Evolutionary conservation across 2,797 vertebrate species (phyloP), one percentile per base, ranked within the genome.

Genomic region (Pseudochromis fuscus): DNA sequence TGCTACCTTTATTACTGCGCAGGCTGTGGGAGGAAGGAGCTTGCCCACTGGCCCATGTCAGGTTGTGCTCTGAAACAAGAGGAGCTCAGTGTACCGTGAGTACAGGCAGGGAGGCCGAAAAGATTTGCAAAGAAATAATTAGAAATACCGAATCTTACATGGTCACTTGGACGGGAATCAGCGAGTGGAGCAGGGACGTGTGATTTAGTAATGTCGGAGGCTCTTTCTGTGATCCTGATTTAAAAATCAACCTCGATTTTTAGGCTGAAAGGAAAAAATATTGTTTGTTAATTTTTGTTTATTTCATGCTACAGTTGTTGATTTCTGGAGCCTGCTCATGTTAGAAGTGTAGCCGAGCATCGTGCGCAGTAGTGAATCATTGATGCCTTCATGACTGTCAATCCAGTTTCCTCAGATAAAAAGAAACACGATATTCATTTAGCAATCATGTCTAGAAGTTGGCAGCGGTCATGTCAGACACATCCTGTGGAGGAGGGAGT

Each of bases 31-130:
- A 77, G 81, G 86, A 80, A 58, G 79, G 63, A 73, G 67, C 60
- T 50, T 61, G 78, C 63, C 74, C 78, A 72, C 64, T 82, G 81
- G 79, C 60, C 84, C 82, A 40, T 88, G 82, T 65, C 83, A 75
- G 62, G 70, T 75, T 72, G 57, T 59, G 62, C 77, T 86, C 63
- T 71, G 60, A 79, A 87, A 81, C 79, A 81, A 81, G 75, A 71
- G 67, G 44, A 30, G 76, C 68, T 83, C 78, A 50, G 72, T 65
- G 80, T 63, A 77, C 18, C 40, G 10, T 72, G 77, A 58, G 75
- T 13, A 4, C 66, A 48, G 59, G 42, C 19, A 12, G 44, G 16
- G 25, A 8, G 44, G 12, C 35, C 7, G 3, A 24, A 63, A 44
- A 42, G 55, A 45, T 63, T 68, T 44, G 24, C 48, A 66, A 31